Percentiles rank a stretch among this genome's conserved stretches.
These are phyloP conservation scores for Tympanoctomys barrerae DNA, from an alignment of 2,797 vertebrate species.

Conservation along the genomic window DNA sequence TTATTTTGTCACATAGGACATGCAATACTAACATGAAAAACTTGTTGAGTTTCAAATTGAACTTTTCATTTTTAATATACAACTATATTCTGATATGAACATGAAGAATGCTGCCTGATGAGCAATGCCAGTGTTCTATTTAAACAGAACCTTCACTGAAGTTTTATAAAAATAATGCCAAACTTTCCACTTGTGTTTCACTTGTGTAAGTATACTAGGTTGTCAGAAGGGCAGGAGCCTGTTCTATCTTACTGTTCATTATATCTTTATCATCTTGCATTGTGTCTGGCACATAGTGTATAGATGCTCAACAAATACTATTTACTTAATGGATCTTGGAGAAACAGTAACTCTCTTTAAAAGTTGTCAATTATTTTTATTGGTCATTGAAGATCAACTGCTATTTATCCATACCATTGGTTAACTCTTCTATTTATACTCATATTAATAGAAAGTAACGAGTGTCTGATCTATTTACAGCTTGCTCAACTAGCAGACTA, in stretches of 20 bases:
- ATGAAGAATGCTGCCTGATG: slow-evolving; percentile 32
- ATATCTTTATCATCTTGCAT: background rate
- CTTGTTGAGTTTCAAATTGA: background rate
- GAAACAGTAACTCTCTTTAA: slow-evolving; percentile 52
- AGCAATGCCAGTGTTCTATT: background rate
- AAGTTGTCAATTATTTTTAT: slow-evolving; percentile 16
- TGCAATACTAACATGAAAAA: slow-evolving; percentile 31
- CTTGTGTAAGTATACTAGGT: background rate
- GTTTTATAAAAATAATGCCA: slow-evolving; percentile 21
- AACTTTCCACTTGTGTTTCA: slow-evolving; percentile 11
- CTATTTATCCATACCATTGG: background rate
- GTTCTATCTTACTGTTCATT: background rate
- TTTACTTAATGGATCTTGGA: slow-evolving; percentile 15
- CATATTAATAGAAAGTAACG: slow-evolving; percentile 41
- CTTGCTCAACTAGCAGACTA: slow-evolving; percentile 30
- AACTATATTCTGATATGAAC: background rate
- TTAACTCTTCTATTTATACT: slow-evolving; percentile 24
- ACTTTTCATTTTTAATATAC: background rate
- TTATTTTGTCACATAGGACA: slow-evolving; percentile 11
- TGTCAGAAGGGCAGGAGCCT: background rate
- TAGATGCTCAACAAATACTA: slow-evolving; percentile 35
- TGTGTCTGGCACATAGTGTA: background rate
- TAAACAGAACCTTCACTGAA: slow-evolving; percentile 13
- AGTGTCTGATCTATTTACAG: background rate
- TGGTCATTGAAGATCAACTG: slow-evolving; percentile 58